A percentile compares a stretch with the other conserved stretches of the same genome.
phyloP scores from a whole-genome alignment of 2,113 vertebrate genomes.

The Rostratula benghalensis region DNA sequence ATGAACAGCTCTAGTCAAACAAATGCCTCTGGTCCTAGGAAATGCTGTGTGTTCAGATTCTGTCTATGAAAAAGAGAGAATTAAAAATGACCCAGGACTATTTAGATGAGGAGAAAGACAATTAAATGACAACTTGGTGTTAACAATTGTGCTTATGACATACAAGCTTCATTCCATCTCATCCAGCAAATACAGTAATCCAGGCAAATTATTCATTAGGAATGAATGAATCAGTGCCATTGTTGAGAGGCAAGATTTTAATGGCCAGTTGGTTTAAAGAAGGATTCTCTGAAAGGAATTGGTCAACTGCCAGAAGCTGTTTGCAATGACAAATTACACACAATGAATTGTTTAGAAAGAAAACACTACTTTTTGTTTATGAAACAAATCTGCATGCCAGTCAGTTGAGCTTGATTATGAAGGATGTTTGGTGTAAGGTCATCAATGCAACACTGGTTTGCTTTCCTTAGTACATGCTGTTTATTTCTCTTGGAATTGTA shows the following conservation, averaged over 20 bases:
- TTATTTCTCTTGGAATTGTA: conserved; percentile 16
- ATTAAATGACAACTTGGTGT: conserved; percentile 38
- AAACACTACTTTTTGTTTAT: conserved; percentile 71
- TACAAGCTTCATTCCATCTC: conserved; percentile 37
- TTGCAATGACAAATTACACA: conserved; percentile 69
- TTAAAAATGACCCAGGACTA: background rate
- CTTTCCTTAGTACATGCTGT: background rate
- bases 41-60: background rate
- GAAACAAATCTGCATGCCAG: conserved; percentile 69
- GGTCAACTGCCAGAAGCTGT: conserved; percentile 69
- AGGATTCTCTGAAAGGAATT: conserved; percentile 62
- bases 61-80: background rate
- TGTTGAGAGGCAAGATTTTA: conserved; percentile 65
- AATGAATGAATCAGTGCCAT: conserved; percentile 60
- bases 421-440: conserved; percentile 30
- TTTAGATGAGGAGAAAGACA: conserved; percentile 27
- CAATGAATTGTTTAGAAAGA: conserved; percentile 73
- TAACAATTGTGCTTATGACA: conserved; percentile 54
- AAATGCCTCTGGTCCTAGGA: background rate
- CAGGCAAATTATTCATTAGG: conserved; percentile 62
- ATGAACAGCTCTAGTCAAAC: background rate
- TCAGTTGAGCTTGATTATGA: conserved; percentile 8
- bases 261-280: conserved; percentile 71
- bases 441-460: conserved; percentile 27
- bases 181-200: conserved; percentile 59